Base-by-base conservation (phyloP, 2,888 invertebrate species). In the Epirrhoe alternata region DNA sequence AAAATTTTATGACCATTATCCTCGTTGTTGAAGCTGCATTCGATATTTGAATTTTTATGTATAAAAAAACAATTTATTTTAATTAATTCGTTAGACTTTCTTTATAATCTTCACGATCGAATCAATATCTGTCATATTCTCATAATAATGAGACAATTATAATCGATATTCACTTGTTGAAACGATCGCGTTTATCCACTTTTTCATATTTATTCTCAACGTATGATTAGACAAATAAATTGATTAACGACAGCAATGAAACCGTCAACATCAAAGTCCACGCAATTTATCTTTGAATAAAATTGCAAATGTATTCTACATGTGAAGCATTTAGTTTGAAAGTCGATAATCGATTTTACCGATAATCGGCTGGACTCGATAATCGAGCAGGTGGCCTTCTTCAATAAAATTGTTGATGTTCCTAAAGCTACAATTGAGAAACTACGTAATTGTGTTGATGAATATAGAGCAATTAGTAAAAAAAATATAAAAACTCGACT, bases 331-430 rank as follows among this genome's bases (percentile, higher is more conserved):
- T 42, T 64, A 70, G 35, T 78, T 24, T 80, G 82, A 81, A 81
- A 76, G 73, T 75, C 69, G 71, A 77, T 80, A 78, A 80, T 82
- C 75, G 77, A 74, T 79, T 77, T 77, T 74, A 77, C 74, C 69
- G 69, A 64, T 66, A 61, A 74, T 74, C 75, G 76, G 7, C 6
- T 30, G 33, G 8, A 70, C 57, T 64, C 72, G 73, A 73, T 78
- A 74, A 71, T 64, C 66, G 71, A 71, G 70, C 63, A 63, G 56
- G 60, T 67, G 63, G 59, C 50, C 24, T 14, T 38, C 6, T 16
- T 33, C 12, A 61, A 61, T 61, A 45, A 45, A 52, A 53, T 53
- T 61, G 47, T 10, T 52, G 51, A 45, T 45, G 16, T 33, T 56
- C 45, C 33, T 42, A 59, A 51, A 51, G 38, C 51, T 6, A 51